Percentiles rank a stretch among this genome's conserved stretches.
Conservation (phyloP, 2,888 invertebrate species). For the Eudemis profundana region DNA sequence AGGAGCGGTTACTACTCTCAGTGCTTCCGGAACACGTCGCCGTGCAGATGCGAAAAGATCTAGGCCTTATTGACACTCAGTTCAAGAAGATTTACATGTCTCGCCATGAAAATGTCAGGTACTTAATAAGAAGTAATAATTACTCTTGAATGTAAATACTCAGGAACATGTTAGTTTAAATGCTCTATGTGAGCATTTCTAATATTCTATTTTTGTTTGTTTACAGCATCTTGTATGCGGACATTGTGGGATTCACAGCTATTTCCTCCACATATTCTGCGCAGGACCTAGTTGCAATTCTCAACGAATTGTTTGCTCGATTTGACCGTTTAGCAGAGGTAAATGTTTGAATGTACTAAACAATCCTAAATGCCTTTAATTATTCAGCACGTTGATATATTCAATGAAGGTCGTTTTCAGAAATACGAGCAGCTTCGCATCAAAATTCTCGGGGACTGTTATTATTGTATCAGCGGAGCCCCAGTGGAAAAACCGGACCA, state of each 20-base stretch:
- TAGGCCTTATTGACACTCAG: slow-evolving; percentile 96
- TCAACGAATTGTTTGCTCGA: slow-evolving; percentile 97
- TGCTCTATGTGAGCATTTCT: neutral
- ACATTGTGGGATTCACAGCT: slow-evolving; percentile 99
- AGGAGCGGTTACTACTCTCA: slow-evolving; percentile 96
- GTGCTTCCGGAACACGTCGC: slow-evolving; percentile 98
- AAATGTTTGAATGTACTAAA: slow-evolving; percentile 55
- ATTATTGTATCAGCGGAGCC: slow-evolving; percentile 98
- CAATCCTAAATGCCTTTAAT: neutral
- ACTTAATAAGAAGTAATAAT: slow-evolving; percentile 55
- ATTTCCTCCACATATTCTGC: slow-evolving; percentile 98
- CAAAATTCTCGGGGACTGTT: slow-evolving; percentile 98
- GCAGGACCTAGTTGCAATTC: slow-evolving; percentile 97
- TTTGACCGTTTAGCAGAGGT: slow-evolving; percentile 96
- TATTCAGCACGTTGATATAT: slow-evolving; percentile 24
- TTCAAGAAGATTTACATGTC: slow-evolving; percentile 99
- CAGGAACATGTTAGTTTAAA: neutral
- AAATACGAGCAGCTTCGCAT: slow-evolving; percentile 97
- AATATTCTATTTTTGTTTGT: slow-evolving; percentile 47
- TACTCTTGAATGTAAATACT: neutral
- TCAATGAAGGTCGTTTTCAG: slow-evolving; percentile 77
- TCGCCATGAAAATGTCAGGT: slow-evolving; percentile 98
- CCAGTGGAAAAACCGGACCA: slow-evolving; percentile 96
- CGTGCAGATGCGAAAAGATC: slow-evolving; percentile 97
- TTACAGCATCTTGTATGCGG: slow-evolving; percentile 95